These are phyloP conservation scores for Actias luna DNA, from an alignment of 2,888 invertebrate genomes.

Conservation along the genomic window DNA sequence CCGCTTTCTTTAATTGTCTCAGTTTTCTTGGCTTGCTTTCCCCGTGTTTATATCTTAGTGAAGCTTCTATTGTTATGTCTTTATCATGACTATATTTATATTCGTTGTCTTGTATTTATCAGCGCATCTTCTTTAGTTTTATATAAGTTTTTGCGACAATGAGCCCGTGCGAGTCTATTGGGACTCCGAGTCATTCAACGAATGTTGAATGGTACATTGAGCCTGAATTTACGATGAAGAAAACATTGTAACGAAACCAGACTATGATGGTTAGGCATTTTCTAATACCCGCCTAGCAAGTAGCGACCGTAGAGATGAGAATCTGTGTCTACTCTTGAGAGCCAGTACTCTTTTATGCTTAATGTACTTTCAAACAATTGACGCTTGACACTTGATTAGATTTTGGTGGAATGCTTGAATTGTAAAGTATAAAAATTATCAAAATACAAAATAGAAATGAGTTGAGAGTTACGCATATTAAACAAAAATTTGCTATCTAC, in stretches of 20 bases:
- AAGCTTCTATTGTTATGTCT: not conserved
- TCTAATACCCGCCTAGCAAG: not conserved
- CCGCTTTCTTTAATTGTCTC: slow-evolving; percentile 58
- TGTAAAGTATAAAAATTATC: not conserved
- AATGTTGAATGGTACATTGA: too few relatives aligned
- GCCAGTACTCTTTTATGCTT: not conserved
- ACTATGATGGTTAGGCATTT: not conserved
- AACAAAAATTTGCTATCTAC: too few relatives aligned
- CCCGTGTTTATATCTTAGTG: slow-evolving; percentile 23
- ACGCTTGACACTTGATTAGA: not conserved
- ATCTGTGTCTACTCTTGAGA: not conserved
- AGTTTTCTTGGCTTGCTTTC: slow-evolving; percentile 51
- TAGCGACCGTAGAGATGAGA: too few relatives aligned
- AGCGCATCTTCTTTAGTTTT: not conserved
- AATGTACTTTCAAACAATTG: not conserved
- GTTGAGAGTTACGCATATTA: not conserved
- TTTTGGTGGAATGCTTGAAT: not conserved
- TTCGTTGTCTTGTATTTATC: not conserved
- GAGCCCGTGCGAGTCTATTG: too few relatives aligned
- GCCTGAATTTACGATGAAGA: too few relatives aligned
- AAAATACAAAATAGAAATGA: not conserved
- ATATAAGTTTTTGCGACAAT: too few relatives aligned
- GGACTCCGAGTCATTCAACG: too few relatives aligned
- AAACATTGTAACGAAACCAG: not conserved
- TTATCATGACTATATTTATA: not conserved